A percentile compares a stretch with the other conserved stretches of the same genome.
Conservation (phyloP, 2,113 vertebrate species). For the Chlorocebus sabaeus region DNA sequence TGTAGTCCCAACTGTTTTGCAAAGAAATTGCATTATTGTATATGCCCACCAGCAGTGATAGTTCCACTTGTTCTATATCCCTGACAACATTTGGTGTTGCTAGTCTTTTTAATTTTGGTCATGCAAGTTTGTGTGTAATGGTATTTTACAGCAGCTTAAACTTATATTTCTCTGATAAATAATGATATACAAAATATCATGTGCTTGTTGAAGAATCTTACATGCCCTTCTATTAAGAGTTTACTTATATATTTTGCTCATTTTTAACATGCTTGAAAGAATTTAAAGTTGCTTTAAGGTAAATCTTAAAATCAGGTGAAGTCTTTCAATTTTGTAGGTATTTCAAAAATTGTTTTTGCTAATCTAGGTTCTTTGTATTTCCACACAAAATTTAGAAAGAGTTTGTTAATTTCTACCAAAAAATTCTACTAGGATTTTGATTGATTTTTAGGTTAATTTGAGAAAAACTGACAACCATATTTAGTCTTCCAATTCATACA, state of each 20-base stretch:
- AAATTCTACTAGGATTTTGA: background rate
- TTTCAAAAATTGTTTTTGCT: background rate
- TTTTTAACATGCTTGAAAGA: background rate
- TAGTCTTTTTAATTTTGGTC: background rate
- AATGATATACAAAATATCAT: background rate
- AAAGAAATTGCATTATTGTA: background rate
- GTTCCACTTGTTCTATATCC: background rate
- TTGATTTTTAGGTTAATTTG: background rate
- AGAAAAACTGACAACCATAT: background rate
- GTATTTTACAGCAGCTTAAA: background rate
- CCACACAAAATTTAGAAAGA: background rate
- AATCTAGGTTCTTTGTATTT: background rate
- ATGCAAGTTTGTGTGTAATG: background rate
- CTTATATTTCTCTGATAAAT: background rate
- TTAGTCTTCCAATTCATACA: background rate
- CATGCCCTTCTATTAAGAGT: background rate
- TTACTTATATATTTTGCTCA: background rate
- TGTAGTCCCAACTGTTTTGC: background rate
- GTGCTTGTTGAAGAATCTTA: background rate
- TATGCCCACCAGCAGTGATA: background rate
- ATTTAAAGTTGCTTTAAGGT: background rate
- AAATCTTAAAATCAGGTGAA: background rate
- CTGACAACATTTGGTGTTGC: background rate
- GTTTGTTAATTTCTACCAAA: background rate
- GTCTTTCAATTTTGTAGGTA: background rate